These are phyloP conservation scores for Papilio demoleus DNA, from an alignment of 2,888 invertebrate genomes.

Conservation along the genomic window DNA sequence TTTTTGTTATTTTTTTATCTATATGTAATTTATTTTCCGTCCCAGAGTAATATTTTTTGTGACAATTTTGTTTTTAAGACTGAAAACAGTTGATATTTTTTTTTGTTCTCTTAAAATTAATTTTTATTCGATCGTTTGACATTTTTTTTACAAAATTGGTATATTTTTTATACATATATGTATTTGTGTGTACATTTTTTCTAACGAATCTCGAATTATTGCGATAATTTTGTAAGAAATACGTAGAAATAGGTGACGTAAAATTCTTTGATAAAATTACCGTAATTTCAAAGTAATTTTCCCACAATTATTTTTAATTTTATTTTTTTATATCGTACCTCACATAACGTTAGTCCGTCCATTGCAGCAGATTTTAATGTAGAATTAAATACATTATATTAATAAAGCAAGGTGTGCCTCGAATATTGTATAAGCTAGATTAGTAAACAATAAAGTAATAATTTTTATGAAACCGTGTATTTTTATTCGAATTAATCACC, in stretches of 20 bases:
- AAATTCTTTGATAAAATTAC: constrained; percentile 8
- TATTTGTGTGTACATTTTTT: background rate
- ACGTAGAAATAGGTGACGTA: background rate
- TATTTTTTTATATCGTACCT: background rate
- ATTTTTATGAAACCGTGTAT: constrained; percentile 3
- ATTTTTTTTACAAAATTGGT: background rate
- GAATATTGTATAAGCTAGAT: constrained; percentile 26
- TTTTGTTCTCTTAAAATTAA: background rate
- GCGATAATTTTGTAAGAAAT: background rate
- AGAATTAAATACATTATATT: background rate
- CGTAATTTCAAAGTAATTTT: background rate
- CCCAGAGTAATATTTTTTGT: background rate
- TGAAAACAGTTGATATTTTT: background rate
- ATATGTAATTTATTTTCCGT: background rate
- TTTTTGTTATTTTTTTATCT: background rate
- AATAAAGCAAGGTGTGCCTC: constrained; percentile 21
- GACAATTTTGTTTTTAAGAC: constrained; percentile 6
- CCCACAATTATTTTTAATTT: background rate
- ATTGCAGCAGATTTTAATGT: background rate
- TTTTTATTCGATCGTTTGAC: background rate
- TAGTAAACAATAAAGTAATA: constrained; percentile 25
- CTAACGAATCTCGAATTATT: constrained; percentile 8
- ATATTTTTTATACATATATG: background rate
- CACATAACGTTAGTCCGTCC: background rate
- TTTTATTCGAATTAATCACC: background rate